Base-by-base conservation (phyloP, 2,797 vertebrate species). In the Podargus strigoides region DNA sequence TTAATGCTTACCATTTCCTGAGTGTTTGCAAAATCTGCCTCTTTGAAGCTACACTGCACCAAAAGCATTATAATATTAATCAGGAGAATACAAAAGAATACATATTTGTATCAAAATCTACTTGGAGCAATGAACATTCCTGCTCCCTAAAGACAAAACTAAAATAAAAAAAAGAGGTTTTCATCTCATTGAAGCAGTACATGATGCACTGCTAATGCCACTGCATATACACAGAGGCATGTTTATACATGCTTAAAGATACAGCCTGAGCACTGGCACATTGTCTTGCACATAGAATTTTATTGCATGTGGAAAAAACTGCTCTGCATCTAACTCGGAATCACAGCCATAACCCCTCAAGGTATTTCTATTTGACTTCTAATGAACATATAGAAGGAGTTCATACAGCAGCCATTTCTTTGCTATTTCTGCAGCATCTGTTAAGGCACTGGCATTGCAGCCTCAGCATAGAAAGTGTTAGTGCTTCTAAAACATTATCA, bases 61-160 rank as follows among this genome's bases (percentile, higher is more conserved):
- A 95, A 93, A 96, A 94, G 85, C 49, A 96, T 96, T 90, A 94
- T 85, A 93, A 87, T 77, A 95, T 93, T 95, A 95, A 89, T 93
- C 85, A 95, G 60, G 53, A 78, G 12, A 87, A 89, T 94, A 77
- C 16, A 91, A 95, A 80, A 19, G 49, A 85, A 85, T 41, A 94
- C 28, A 85, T 53, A 80, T 55, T 82, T 90, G 24, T 85, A 89
- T 84, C 30, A 80, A 87, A 78, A 92, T 64, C 60, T 88, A 55
- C 75, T 78, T 85, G 66, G n/a, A 78, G 16, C 28, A 92, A 39
- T 79, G 27, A 85, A 28, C 14, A 63, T 70, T 87, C 53, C 39
- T 90, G 44, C 44, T 82, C 28, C 60, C 23, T 87, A 66, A 63
- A 86, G 74, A 53, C 36, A 82, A 85, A 87, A 78, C 0, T 6